phyloP scores from a whole-genome alignment of 2,113 vertebrate species.

The Verasper variegatus region DNA sequence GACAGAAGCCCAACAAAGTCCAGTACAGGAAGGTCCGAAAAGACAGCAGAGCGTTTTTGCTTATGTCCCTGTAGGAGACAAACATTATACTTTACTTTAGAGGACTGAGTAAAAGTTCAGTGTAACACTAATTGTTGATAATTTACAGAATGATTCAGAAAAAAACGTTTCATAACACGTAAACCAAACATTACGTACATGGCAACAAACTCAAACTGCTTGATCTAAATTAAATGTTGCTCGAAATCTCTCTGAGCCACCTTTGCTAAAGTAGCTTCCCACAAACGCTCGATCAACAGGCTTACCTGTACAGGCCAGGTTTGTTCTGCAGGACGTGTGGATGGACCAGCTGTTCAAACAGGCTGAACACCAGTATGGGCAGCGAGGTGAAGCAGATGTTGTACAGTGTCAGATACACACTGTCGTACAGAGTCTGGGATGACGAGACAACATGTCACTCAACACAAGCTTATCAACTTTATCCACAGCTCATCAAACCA shows the following conservation, averaged over 20 bases:
- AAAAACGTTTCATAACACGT: not conserved
- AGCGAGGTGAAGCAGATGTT: slow-evolving; percentile 99
- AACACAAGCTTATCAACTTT: slow-evolving; percentile 15
- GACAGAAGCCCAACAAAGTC: slow-evolving; percentile 95
- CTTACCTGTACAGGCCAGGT: slow-evolving; percentile 93
- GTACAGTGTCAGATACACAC: slow-evolving; percentile 99
- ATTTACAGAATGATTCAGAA: not conserved
- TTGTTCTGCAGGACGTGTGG: slow-evolving; percentile 94
- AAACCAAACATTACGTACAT: not conserved
- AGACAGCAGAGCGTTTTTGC: slow-evolving; percentile 92
- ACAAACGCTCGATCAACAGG: not conserved
- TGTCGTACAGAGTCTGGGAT: slow-evolving; percentile 96
- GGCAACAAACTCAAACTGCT: not conserved
- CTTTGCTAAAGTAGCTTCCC: not conserved
- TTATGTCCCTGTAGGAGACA: slow-evolving; percentile 90
- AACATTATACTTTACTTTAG: not conserved
- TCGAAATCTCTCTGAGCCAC: not conserved
- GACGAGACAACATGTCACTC: slow-evolving; percentile 36
- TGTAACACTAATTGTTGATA: too few relatives aligned
- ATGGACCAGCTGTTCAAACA: slow-evolving; percentile 97
- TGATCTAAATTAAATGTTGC: not conserved
- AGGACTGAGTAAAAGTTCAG: not conserved
- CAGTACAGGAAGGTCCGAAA: slow-evolving; percentile 96
- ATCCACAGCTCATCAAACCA: not conserved
- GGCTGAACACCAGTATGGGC: slow-evolving; percentile 97